phyloP scores from a whole-genome alignment of 2,797 vertebrate genomes.

The Hapalemur alaotrensis region DNA sequence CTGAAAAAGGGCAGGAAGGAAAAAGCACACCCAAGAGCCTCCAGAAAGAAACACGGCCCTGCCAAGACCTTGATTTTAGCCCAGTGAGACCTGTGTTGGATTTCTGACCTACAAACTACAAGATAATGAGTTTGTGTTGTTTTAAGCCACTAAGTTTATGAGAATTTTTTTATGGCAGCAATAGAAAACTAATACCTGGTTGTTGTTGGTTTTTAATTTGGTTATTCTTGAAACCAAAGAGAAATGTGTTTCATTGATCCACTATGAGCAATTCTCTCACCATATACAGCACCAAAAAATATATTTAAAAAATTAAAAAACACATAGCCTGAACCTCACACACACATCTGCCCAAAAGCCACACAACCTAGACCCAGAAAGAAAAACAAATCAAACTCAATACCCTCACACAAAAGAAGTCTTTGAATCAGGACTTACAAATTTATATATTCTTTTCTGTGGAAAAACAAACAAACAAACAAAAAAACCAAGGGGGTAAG shows the following conservation, averaged over 20 bases:
- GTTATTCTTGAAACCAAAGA: conserved; percentile 70
- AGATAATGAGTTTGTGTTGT: background rate
- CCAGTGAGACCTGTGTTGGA: background rate
- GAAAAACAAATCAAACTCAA: background rate
- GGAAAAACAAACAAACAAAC: conserved; percentile 39
- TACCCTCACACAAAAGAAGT: conserved; percentile 31
- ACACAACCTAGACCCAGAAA: background rate
- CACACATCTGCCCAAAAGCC: background rate
- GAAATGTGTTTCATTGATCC: conserved; percentile 73
- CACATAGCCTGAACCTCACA: background rate
- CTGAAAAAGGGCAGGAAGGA: background rate
- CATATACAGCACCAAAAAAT: conserved; percentile 82
- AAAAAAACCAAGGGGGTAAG: background rate
- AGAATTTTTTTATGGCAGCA: background rate
- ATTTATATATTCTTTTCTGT: conserved; percentile 82
- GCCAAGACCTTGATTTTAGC: background rate
- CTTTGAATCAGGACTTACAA: conserved; percentile 81
- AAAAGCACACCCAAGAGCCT: no score
- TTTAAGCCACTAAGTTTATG: background rate
- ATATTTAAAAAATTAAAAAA: conserved; percentile 55
- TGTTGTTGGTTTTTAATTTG: conserved; percentile 6
- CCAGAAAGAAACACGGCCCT: background rate
- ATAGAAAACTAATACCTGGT: background rate
- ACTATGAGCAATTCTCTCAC: conserved; percentile 78
- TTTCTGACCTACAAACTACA: background rate